Base-by-base conservation (phyloP, 2,113 vertebrate species). In the Myanophis thanlyinensis region DNA sequence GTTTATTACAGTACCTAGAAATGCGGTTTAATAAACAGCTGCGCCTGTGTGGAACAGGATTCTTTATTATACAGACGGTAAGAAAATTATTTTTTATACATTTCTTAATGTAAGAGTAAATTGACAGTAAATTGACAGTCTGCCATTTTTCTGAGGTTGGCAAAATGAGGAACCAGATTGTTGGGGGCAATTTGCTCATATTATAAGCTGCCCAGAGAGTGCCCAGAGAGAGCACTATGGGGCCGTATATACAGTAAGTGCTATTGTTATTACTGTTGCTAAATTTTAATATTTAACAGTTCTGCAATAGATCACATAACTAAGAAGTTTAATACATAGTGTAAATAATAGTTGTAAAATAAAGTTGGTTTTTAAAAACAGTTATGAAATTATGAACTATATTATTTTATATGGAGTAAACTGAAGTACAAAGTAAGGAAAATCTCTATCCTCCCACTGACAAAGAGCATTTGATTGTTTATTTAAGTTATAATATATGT, bases 51-150 rank as follows among this genome's bases (percentile, higher is more conserved):
- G 98, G 98, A 89, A 99, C 98, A 0, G 1, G 95, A 73, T 95
- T 99, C 92, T 99, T 98, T 96, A 98, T 99, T 80, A 95, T 98
- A 95, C 98, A 98, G 97, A 99, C 98, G 86, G 99, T 98, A 98
- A 98, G 98, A 97, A 96, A 91, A 91, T 91, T 7, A 8, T 86
- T 46, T 46, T 46, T n/a, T 92, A 40, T 88, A 47, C 25, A 5
- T 84, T 84, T 44, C 40, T 84, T 89, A 54, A 46, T 56, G 44
- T 30, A 5, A 80, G 87, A 54, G 1, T 53, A 46, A 91, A n/a
- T n/a, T n/a, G n/a, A n/a, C n/a, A 54, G 49, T 40, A 44, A 90
- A 48, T 67, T 67, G 62, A 35, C 30, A 67, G 62, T 12, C 13
- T 67, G 30, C 12, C n/a, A 35, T n/a, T 30, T 67, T 67, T n/a